Percentiles rank a stretch among this genome's conserved stretches.
These are phyloP conservation scores for Equus quagga DNA, from an alignment of 2,113 vertebrate genomes.

Conservation along the genomic window DNA sequence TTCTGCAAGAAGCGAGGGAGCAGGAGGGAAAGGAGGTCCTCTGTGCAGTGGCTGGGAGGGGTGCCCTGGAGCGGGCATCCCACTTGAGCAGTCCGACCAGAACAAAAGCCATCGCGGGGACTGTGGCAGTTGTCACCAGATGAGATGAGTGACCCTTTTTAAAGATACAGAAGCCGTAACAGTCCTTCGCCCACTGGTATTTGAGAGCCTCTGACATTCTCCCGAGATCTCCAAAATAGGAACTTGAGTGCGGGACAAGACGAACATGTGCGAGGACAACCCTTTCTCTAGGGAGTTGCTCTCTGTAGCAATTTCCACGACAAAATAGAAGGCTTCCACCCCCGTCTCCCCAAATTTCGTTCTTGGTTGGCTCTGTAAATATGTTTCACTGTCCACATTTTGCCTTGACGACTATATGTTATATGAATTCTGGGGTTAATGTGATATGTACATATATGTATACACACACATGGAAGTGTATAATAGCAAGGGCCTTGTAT, in stretches of 20 bases:
- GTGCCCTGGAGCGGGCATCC: slow-evolving; percentile 79
- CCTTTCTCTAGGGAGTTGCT: background rate
- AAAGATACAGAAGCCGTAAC: background rate
- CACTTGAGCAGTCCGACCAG: slow-evolving; percentile 7
- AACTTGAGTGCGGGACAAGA: background rate
- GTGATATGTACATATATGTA: background rate
- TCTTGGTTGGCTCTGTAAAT: background rate
- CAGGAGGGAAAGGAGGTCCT: background rate
- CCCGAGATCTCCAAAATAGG: background rate
- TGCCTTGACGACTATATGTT: background rate
- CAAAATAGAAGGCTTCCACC: background rate
- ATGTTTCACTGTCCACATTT: background rate
- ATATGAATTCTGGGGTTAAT: background rate
- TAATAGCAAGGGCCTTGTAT: background rate
- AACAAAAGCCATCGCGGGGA: slow-evolving; percentile 78
- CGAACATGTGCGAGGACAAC: fast-evolving
- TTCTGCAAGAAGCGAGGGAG: background rate
- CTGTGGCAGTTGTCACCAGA: slow-evolving; percentile 28
- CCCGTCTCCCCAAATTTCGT: background rate
- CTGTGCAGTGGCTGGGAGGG: background rate
- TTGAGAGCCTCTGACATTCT: background rate
- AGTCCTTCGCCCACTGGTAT: background rate
- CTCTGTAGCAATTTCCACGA: background rate
- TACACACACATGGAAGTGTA: too few relatives aligned
- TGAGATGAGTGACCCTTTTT: slow-evolving; percentile 38